Evolutionary conservation across 2,888 invertebrate genomes (phyloP), one percentile per base, ranked within the genome.

Genomic region (Drosophila ustulata): DNA sequence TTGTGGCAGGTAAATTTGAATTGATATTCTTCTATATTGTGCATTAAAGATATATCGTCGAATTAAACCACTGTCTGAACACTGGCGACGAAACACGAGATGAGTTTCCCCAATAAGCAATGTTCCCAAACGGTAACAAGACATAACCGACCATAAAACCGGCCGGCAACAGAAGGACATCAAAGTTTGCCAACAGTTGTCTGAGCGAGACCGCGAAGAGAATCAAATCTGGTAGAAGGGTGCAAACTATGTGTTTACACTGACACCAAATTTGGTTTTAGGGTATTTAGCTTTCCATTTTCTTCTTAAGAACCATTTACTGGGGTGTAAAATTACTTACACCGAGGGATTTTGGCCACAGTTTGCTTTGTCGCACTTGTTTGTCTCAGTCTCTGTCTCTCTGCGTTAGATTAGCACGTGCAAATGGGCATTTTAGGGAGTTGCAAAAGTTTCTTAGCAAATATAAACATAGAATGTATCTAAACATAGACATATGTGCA

Each of bases 381-480:
- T 34, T 57, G 25, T 13, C 39, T 46, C 57, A 23, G 46, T 34
- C 41, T 56, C 18, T 18, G 18, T 18, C 18, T 18, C 18, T 18
- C 18, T 18, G 18, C 18, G 18, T 2, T 55, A 65, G 64, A 64
- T 89, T 83, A 89, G 83, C 86, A 86, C 82, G 82, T 87, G 82
- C 84, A 86, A 80, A 89, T 83, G 86, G 88, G 82, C 82, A 88
- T 89, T 89, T 89, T 78, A 30, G 18, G 18, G 4, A 18, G n/a
- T 28, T 7, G 7, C 18, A 37, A 11, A 32, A 39, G 28, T 26
- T 18, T 18, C 18, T 18, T 18, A 18, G 18, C 18, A 18, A 18
- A 18, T 2, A 18, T 18, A 18, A 1, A 18, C 18, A 18, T 18
- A 18, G 18, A 18, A 2, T 2, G 18, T 18, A 18, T 18, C 18